These are phyloP conservation scores for Brachionus angularis DNA, from an alignment of 1,140 invertebrate species.

Conservation along the genomic window DNA sequence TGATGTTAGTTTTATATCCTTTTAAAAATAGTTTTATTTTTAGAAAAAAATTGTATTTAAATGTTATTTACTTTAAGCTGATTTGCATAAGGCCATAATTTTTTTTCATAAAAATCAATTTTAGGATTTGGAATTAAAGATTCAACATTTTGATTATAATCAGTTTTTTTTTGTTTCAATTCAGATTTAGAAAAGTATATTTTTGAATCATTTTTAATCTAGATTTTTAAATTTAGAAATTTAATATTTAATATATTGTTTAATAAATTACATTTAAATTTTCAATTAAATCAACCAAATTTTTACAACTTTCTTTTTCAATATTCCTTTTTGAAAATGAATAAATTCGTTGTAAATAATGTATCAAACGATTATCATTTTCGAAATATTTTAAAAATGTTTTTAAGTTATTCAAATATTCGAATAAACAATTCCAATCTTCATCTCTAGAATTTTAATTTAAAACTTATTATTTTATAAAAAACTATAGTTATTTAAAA, in stretches of 20 bases:
- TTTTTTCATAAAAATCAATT: constrained; percentile 29
- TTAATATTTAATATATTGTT: no score
- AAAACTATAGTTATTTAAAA: background rate
- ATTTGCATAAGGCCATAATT: constrained; percentile 13
- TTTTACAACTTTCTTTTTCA: background rate
- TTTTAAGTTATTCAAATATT: background rate
- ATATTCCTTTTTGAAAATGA: constrained; percentile 9
- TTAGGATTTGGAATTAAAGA: background rate
- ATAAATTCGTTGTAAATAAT: constrained; percentile 16
- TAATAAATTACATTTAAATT: no score
- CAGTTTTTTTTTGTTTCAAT: no score
- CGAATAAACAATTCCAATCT: constrained; percentile 5
- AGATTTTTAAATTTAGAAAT: no score
- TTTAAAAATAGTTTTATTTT: background rate
- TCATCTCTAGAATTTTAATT: background rate
- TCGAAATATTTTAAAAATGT: background rate
- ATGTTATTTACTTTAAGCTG: constrained; percentile 16
- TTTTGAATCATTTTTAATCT: no score
- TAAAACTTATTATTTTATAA: background rate
- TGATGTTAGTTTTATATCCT: constrained; percentile 25
- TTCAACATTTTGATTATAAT: no score
- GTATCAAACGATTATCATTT: constrained; percentile 5
- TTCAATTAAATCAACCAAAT: background rate
- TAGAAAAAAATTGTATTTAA: no score
- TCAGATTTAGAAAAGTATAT: no score